Percentiles rank a stretch among this genome's conserved stretches.
These are phyloP conservation scores for Criorhina ranunculi DNA, from an alignment of 2,888 invertebrate species.

Conservation along the genomic window DNA sequence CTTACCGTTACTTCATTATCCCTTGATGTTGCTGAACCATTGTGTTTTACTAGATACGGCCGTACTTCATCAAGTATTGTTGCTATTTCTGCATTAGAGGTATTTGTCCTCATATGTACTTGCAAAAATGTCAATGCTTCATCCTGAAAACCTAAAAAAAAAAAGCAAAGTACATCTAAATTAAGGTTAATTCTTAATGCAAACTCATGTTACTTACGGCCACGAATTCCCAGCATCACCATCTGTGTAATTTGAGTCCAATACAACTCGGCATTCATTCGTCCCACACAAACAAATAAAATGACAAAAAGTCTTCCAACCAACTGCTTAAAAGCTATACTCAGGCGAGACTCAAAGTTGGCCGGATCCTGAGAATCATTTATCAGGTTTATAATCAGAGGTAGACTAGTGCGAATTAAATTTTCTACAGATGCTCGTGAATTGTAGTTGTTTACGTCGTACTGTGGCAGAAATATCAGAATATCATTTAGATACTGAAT, in stretches of 20 bases:
- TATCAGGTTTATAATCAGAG: slow-evolving; percentile 80
- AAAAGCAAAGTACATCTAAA: neutral
- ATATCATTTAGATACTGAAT: slow-evolving; percentile 81
- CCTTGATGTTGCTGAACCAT: slow-evolving; percentile 34
- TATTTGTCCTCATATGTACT: slow-evolving; percentile 79
- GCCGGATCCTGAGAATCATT: slow-evolving; percentile 77
- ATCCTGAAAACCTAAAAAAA: slow-evolving; percentile 79
- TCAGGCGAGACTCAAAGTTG: slow-evolving; percentile 81
- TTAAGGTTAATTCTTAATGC: neutral
- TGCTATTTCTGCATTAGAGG: slow-evolving; percentile 77
- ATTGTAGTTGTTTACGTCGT: slow-evolving; percentile 82
- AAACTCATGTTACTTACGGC: slow-evolving; percentile 58
- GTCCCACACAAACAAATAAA: slow-evolving; percentile 82
- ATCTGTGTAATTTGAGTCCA: slow-evolving; percentile 82
- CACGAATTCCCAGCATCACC: slow-evolving; percentile 77
- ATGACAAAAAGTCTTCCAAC: slow-evolving; percentile 82
- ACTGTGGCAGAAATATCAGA: slow-evolving; percentile 81
- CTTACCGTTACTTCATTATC: slow-evolving; percentile 65
- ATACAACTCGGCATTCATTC: slow-evolving; percentile 81
- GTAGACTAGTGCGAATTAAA: slow-evolving; percentile 81
- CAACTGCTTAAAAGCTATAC: slow-evolving; percentile 81
- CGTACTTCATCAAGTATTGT: slow-evolving; percentile 56
- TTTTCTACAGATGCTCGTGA: slow-evolving; percentile 83
- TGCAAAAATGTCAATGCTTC: slow-evolving; percentile 81
- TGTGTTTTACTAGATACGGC: slow-evolving; percentile 51